Conservation (phyloP, 2,797 vertebrate species). For the Acridotheres tristis region DNA sequence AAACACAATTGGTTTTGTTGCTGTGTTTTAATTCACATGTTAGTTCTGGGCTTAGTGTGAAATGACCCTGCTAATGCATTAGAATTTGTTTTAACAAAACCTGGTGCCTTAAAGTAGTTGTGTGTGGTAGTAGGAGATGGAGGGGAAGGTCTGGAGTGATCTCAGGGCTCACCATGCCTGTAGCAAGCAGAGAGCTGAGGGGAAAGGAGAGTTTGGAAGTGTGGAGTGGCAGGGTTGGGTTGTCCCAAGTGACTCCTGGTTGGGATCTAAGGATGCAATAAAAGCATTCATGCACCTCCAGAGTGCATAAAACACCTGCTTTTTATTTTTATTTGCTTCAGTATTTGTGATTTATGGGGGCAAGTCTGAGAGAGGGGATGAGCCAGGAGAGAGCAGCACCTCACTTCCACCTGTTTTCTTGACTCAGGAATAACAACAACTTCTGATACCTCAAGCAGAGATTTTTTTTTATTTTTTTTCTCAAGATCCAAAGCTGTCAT, state of each 20-base stretch:
- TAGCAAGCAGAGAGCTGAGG: neutral
- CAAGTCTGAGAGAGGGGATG: neutral
- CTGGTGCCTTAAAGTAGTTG: neutral
- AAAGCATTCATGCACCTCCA: neutral
- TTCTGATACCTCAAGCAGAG: conserved; percentile 40
- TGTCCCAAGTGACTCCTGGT: neutral
- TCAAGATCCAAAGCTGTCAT: conserved; percentile 43
- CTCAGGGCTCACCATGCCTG: neutral
- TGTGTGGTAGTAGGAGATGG: neutral
- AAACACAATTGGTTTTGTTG: neutral
- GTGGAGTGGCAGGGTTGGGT: neutral
- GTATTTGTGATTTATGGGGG: neutral
- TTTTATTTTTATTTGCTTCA: neutral
- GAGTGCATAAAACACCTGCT: neutral
- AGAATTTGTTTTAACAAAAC: neutral
- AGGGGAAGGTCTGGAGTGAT: neutral
- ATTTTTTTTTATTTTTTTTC: neutral
- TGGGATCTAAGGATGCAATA: neutral
- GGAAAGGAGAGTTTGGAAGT: neutral
- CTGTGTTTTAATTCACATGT: neutral
- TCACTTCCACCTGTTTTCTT: neutral
- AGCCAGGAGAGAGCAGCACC: neutral
- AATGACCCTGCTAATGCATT: neutral
- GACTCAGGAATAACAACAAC: conserved; percentile 1
- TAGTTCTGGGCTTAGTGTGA: neutral